A percentile compares a stretch with the other conserved stretches of the same genome.
phyloP scores from a whole-genome alignment of 2,797 vertebrate species.

The Botia almorhae region DNA sequence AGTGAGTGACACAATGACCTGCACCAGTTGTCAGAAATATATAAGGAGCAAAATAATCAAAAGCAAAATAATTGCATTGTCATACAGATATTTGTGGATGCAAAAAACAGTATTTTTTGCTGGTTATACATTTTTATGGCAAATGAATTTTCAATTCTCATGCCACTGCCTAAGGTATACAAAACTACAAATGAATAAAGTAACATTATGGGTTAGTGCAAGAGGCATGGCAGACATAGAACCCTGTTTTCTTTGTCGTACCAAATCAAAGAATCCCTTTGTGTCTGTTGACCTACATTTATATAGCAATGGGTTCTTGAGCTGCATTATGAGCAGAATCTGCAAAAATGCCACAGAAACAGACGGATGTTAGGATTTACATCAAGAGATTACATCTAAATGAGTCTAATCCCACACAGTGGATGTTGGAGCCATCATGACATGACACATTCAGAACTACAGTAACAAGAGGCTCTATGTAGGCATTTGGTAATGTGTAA shows the following conservation, averaged over 20 bases:
- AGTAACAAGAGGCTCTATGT: too few species aligned
- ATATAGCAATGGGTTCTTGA: background rate
- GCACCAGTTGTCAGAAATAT: background rate
- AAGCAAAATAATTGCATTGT: background rate
- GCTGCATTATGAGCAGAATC: conserved; percentile 9
- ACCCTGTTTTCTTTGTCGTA: conserved; percentile 7
- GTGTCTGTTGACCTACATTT: conserved; percentile 40
- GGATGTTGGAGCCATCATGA: background rate
- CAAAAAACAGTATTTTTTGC: background rate
- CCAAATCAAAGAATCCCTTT: conserved; percentile 25
- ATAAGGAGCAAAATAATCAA: background rate
- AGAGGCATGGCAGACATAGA: background rate
- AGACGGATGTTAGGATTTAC: background rate
- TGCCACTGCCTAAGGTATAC: background rate
- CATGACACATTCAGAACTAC: background rate
- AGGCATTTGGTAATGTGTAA: background rate
- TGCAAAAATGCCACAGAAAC: conserved; percentile 16
- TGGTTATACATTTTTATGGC: background rate
- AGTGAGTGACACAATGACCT: background rate
- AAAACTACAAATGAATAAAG: conserved; percentile 12
- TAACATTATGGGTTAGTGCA: background rate
- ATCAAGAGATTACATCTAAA: conserved; percentile 8
- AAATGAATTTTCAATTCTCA: background rate
- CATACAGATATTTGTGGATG: background rate
- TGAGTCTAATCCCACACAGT: background rate